Percentiles rank a stretch among this genome's conserved stretches.
Evolutionary conservation across 2,113 vertebrate species (phyloP).

Genomic region (Coracopsis vasa): DNA sequence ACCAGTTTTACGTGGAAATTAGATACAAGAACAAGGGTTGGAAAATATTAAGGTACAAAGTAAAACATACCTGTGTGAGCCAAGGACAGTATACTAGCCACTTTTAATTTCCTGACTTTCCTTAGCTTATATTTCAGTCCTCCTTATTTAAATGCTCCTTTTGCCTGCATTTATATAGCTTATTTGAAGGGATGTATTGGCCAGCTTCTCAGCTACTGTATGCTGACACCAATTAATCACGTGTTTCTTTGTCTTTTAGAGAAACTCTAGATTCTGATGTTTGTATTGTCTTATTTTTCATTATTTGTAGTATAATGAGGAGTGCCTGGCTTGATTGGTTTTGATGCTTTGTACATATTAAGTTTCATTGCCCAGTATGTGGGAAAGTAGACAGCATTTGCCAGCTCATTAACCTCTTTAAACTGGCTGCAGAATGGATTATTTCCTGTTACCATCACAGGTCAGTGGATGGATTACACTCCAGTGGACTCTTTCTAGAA

Average conservation of each 20-base stretch:
- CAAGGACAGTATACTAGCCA: constrained; percentile 1
- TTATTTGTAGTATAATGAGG: constrained; percentile 20
- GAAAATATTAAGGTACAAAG: constrained; percentile 22
- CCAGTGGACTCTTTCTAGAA: not conserved
- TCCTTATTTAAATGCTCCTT: constrained; percentile 15
- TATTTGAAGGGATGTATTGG: not conserved
- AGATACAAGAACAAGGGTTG: not conserved
- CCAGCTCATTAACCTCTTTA: constrained; percentile 59
- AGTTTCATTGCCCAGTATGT: constrained; percentile 42
- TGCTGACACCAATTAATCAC: not conserved
- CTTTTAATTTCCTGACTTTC: constrained; percentile 46
- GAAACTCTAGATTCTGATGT: constrained; percentile 11
- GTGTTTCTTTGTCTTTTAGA: not conserved
- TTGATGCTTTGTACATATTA: constrained; percentile 4
- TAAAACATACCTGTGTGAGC: constrained; percentile 16
- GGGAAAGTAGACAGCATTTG: constrained; percentile 43
- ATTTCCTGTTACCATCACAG: constrained; percentile 27
- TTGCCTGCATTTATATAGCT: not conserved
- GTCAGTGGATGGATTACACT: not conserved
- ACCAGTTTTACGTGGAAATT: constrained; percentile 35
- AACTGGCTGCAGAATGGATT: constrained; percentile 17
- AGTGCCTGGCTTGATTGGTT: not conserved
- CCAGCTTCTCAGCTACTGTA: not conserved
- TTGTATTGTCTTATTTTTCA: constrained; percentile 11
- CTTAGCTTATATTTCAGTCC: constrained; percentile 12